These are phyloP conservation scores for Centruroides sculpturatus DNA, from an alignment of 1,140 invertebrate genomes.

Conservation along the genomic window DNA sequence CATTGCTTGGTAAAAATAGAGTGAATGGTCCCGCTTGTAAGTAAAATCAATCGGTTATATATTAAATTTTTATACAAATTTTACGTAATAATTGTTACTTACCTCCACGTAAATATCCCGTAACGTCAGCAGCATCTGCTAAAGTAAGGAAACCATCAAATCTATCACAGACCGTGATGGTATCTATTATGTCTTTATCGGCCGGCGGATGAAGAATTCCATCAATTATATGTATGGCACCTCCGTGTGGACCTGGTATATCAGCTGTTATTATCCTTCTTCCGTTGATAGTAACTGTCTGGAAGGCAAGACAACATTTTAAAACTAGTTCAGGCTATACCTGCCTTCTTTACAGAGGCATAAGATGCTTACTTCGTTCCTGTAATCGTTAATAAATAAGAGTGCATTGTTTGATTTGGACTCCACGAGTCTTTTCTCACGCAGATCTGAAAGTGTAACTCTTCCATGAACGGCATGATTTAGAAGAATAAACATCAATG, in stretches of 20 bases:
- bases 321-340: not conserved
- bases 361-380: conserved; percentile 7
- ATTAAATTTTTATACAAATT: not conserved
- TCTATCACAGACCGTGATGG: conserved; percentile 17
- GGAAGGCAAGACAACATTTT: not conserved
- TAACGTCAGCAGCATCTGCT: conserved; percentile 19
- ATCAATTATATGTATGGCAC: conserved; percentile 20
- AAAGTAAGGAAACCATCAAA: conserved; percentile 23
- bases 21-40: conserved; percentile 20
- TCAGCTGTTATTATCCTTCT: conserved; percentile 18
- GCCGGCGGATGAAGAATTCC: conserved; percentile 20
- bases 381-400: conserved; percentile 9
- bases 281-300: conserved; percentile 21
- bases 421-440: not conserved
- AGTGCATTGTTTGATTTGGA: conserved; percentile 4
- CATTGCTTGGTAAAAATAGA: conserved; percentile 22
- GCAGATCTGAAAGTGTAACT: conserved; percentile 12
- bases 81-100: not conserved
- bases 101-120: conserved; percentile 14
- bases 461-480: conserved; percentile 16
- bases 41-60: not conserved
- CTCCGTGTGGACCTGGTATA: conserved; percentile 16
- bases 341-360: no score
- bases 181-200: conserved; percentile 18
- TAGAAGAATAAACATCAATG: conserved; percentile 8